These are phyloP conservation scores for Chrysopilus asiliformis DNA, from an alignment of 2,888 invertebrate species.

Conservation along the genomic window DNA sequence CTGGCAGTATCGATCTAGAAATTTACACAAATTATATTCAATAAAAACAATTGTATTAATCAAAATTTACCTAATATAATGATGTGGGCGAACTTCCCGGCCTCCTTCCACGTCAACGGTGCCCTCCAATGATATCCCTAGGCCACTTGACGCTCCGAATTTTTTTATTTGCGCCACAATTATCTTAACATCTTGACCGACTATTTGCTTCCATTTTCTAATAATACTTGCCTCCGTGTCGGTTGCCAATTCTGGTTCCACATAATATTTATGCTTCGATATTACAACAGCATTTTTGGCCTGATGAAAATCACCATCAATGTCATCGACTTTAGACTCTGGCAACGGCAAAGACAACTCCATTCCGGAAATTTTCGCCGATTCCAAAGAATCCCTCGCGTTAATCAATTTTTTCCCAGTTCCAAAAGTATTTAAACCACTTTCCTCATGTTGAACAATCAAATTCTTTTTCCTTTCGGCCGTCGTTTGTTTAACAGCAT, in stretches of 20 bases:
- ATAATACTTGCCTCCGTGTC: slow-evolving; percentile 67
- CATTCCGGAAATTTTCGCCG: slow-evolving; percentile 24
- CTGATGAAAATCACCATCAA: slow-evolving; percentile 17
- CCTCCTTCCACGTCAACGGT: slow-evolving; percentile 98
- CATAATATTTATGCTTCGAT: slow-evolving; percentile 31
- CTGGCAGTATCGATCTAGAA: slow-evolving; percentile 85
- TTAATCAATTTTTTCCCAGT: slow-evolving; percentile 30
- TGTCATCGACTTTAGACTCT: slow-evolving; percentile 12
- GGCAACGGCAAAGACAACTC: slow-evolving; percentile 1
- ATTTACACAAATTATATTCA: too few species aligned
- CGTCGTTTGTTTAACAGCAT: slow-evolving; percentile 14
- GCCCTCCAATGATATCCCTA: slow-evolving; percentile 95
- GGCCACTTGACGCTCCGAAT: slow-evolving; percentile 79
- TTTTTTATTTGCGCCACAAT: slow-evolving; percentile 71
- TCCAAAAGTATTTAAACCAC: slow-evolving; percentile 25
- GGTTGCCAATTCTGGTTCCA: slow-evolving; percentile 42
- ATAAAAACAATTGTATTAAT: too few species aligned
- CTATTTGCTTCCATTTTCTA: slow-evolving; percentile 69
- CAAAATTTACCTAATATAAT: slow-evolving; percentile 95
- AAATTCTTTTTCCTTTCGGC: slow-evolving; percentile 11
- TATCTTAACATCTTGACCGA: slow-evolving; percentile 64
- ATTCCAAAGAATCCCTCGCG: slow-evolving; percentile 30
- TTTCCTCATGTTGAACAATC: slow-evolving; percentile 14
- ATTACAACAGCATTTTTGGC: slow-evolving; percentile 24
- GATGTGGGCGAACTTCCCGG: slow-evolving; percentile 93